A percentile compares a stretch with the other conserved stretches of the same genome.
Conservation (phyloP, 2,888 invertebrate species). For the Celastrina argiolus region DNA sequence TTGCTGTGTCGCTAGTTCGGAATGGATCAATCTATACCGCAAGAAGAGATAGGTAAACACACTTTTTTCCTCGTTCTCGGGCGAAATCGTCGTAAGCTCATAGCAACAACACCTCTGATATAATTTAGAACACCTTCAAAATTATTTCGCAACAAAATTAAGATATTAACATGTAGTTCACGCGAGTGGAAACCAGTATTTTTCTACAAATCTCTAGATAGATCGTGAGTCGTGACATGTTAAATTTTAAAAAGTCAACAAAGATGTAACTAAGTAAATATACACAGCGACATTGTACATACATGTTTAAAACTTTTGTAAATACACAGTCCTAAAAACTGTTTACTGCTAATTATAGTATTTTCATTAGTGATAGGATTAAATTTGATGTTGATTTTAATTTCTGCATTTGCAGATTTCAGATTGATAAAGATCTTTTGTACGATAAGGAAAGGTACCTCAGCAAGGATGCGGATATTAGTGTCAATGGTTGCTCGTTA, state of each 20-base stretch:
- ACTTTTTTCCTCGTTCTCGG: neutral
- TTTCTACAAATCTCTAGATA: neutral
- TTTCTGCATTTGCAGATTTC: too few relatives aligned
- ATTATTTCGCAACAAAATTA: neutral
- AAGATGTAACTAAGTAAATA: slow-evolving; percentile 9
- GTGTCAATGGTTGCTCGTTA: too few relatives aligned
- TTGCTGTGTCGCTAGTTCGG: neutral
- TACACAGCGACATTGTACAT: neutral
- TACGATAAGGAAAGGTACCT: too few relatives aligned
- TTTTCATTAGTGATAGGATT: neutral
- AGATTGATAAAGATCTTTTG: too few relatives aligned
- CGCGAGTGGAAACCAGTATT: slow-evolving; percentile 6
- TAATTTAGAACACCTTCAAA: slow-evolving; percentile 1
- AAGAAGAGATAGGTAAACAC: neutral
- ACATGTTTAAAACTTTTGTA: neutral
- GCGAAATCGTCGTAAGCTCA: neutral
- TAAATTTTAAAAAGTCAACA: slow-evolving; percentile 5
- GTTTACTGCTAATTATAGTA: neutral
- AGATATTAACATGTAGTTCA: neutral
- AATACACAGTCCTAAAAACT: neutral
- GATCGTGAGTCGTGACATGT: neutral
- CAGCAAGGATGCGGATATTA: too few relatives aligned
- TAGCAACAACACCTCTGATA: neutral
- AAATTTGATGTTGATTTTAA: neutral
- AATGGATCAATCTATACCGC: neutral